Evolutionary conservation across 2,888 invertebrate genomes (phyloP).

Genomic region (Acholoe squamosa): DNA sequence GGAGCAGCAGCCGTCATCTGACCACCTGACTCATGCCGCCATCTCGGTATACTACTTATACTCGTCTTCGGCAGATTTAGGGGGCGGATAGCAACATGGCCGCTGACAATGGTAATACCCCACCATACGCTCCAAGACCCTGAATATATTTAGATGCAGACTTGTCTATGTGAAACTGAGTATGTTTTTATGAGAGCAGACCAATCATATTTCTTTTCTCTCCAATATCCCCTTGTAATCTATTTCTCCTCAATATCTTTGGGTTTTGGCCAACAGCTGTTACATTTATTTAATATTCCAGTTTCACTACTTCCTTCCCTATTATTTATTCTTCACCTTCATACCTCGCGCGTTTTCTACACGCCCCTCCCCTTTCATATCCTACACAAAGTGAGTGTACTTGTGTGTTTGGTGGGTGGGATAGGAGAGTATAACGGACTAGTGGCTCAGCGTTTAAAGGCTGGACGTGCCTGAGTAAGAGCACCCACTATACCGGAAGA

Average conservation of each 20-base stretch:
- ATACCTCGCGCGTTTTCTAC: too few species aligned
- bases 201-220: too few species aligned
- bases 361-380: too few species aligned
- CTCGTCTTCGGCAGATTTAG: not conserved
- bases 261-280: too few species aligned
- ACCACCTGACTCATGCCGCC: constrained; percentile 59
- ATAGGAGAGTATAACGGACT: not conserved
- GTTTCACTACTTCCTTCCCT: too few species aligned
- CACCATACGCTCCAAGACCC: not conserved
- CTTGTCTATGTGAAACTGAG: too few species aligned
- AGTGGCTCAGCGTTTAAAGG: not conserved
- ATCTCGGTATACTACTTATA: constrained; percentile 43
- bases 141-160: not conserved
- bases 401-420: not conserved
- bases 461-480: constrained; percentile 37
- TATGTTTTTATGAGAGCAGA: too few species aligned
- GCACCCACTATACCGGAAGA: not conserved
- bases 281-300: too few species aligned
- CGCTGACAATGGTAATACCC: not conserved
- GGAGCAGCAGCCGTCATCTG: constrained; percentile 46
- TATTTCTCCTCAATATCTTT: too few species aligned
- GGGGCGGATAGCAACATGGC: not conserved
- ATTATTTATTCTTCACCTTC: too few species aligned
- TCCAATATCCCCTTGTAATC: too few species aligned
- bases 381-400: not conserved